phyloP scores from a whole-genome alignment of 2,797 vertebrate genomes.

The Chloroceryle amazona region DNA sequence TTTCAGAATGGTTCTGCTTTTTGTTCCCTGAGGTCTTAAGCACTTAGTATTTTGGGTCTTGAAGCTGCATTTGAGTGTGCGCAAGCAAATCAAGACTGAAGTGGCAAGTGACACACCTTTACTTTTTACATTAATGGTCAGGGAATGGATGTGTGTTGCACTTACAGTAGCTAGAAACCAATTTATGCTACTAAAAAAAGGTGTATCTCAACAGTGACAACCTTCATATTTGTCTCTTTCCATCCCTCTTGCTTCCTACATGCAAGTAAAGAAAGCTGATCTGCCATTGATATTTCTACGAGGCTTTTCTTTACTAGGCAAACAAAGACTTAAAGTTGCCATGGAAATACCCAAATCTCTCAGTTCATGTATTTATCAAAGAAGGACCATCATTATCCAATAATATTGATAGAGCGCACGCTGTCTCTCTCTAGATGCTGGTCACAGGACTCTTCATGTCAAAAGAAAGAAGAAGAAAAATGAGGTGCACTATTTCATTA shows the following conservation, averaged over 20 bases:
- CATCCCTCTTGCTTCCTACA: neutral
- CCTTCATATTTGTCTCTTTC: neutral
- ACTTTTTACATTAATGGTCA: neutral
- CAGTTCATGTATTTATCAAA: conserved; percentile 35
- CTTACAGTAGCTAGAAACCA: neutral
- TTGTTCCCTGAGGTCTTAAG: neutral
- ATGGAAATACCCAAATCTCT: conserved; percentile 35
- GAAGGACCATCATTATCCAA: neutral
- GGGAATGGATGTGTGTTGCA: neutral
- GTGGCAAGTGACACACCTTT: neutral
- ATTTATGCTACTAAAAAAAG: neutral
- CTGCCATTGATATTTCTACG: neutral
- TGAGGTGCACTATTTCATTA: neutral
- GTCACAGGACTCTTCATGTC: neutral
- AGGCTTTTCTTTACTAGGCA: conserved; percentile 15
- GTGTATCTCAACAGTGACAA: neutral
- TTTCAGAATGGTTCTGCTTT: neutral
- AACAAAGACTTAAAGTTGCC: conserved; percentile 33
- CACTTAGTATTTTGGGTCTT: neutral
- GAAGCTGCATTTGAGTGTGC: neutral
- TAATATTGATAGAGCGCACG: neutral
- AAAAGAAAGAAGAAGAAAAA: conserved; percentile 6
- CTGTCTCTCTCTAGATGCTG: neutral
- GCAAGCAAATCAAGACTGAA: neutral
- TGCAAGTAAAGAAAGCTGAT: neutral